Evolutionary conservation across 2,797 vertebrate genomes (phyloP).

Genomic region (Poecilia picta): DNA sequence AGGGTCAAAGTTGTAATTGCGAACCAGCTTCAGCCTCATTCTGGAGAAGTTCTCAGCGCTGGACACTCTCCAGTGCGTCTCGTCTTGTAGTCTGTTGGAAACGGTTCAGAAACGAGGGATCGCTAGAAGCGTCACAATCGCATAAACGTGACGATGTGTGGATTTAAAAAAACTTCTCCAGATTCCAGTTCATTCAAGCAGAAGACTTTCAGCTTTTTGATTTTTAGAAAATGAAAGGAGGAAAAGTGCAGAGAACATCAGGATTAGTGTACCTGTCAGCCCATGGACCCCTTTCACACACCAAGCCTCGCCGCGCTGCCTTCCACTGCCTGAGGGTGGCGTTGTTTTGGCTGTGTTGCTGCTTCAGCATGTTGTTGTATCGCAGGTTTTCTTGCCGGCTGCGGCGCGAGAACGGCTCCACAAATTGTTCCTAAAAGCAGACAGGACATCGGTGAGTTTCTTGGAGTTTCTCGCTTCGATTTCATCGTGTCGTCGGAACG

Average conservation of each 20-base stretch:
- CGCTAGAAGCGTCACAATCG: background rate
- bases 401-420: slow-evolving; percentile 92
- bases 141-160: background rate
- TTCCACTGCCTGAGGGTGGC: slow-evolving; percentile 91
- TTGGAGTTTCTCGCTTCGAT: background rate
- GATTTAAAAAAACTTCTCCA: background rate
- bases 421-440: slow-evolving; percentile 87
- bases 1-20: slow-evolving; percentile 89
- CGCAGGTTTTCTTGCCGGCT: slow-evolving; percentile 93
- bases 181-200: background rate
- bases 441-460: no score
- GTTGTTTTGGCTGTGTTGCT: slow-evolving; percentile 87
- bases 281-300: slow-evolving; percentile 95
- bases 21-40: slow-evolving; percentile 94
- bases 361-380: slow-evolving; percentile 96
- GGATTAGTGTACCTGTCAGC: slow-evolving; percentile 83
- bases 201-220: background rate
- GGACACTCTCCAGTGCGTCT: slow-evolving; percentile 90
- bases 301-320: slow-evolving; percentile 85
- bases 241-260: background rate
- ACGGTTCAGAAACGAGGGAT: slow-evolving; percentile 8
- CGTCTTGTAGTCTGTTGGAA: slow-evolving; percentile 81
- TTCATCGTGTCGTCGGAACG: background rate
- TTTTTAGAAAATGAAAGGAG: background rate
- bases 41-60: slow-evolving; percentile 96